phyloP scores from a whole-genome alignment of 2,888 invertebrate genomes.

The Drosophila pseudotakahashii region DNA sequence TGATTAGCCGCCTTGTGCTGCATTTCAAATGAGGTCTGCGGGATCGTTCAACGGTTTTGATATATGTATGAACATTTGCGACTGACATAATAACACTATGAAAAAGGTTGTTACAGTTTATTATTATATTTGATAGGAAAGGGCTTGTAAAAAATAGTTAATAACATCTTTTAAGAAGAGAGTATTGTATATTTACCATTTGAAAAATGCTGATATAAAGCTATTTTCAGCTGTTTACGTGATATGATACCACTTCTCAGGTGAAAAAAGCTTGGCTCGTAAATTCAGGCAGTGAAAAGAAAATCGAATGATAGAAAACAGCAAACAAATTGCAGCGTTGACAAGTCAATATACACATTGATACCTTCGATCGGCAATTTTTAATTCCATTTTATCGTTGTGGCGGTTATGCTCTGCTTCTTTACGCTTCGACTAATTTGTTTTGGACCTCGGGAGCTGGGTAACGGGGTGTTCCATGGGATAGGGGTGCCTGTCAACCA shows the following conservation, averaged over 20 bases:
- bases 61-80: conserved; percentile 12
- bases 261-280: conserved; percentile 21
- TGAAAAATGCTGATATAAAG: too few relatives aligned
- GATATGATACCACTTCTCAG: not conserved
- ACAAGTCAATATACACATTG: conserved; percentile 30
- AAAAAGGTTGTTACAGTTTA: not conserved
- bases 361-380: conserved; percentile 31
- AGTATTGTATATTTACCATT: too few relatives aligned
- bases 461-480: not conserved
- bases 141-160: too few relatives aligned
- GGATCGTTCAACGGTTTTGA: conserved; percentile 21
- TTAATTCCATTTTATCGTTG: conserved; percentile 16
- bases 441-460: conserved; percentile 3
- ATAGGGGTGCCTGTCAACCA: conserved; percentile 33
- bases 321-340: conserved; percentile 55
- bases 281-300: conserved; percentile 19
- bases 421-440: conserved; percentile 60
- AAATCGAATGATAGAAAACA: conserved; percentile 24
- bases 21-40: conserved; percentile 44
- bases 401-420: conserved; percentile 29
- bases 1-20: conserved; percentile 46
- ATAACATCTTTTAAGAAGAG: too few relatives aligned
- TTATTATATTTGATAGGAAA: too few relatives aligned
- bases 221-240: not conserved
- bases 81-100: not conserved